Evolutionary conservation across 2,888 invertebrate genomes (phyloP).

Genomic region (Apotomis betuletana): DNA sequence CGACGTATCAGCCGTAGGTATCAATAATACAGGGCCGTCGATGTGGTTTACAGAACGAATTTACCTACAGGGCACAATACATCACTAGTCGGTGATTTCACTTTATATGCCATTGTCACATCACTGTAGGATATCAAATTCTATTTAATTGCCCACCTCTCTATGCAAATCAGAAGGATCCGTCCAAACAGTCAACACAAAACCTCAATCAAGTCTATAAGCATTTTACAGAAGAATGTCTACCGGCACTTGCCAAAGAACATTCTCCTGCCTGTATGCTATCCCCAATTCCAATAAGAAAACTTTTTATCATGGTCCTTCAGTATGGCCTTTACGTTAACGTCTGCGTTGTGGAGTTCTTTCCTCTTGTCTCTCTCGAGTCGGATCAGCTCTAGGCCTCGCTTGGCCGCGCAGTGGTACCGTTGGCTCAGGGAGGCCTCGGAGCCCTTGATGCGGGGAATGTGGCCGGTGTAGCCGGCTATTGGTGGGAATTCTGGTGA

Average conservation of each 20-base stretch:
- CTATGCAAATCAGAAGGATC: no score
- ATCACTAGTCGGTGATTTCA: no score
- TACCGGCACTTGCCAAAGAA: conserved; percentile 77
- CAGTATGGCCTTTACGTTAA: conserved; percentile 69
- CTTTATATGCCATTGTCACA: no score
- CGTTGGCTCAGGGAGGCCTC: conserved; percentile 87
- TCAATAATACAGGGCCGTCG: no score
- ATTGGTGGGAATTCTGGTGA: conserved; percentile 88
- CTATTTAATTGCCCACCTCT: no score
- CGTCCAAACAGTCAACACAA: no score
- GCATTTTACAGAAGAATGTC: conserved; percentile 68
- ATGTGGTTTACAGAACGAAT: no score
- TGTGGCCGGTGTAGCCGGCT: conserved; percentile 89
- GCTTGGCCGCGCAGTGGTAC: conserved; percentile 86
- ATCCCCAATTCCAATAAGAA: conserved; percentile 82
- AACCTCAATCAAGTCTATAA: neutral
- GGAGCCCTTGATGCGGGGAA: conserved; percentile 86
- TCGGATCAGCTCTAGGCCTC: conserved; percentile 84
- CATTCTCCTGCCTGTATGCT: conserved; percentile 83
- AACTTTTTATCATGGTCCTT: conserved; percentile 73
- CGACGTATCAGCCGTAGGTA: no score
- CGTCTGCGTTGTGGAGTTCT: conserved; percentile 69
- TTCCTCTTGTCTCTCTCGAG: conserved; percentile 80
- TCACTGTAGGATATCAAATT: no score
- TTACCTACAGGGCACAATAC: no score